Evolutionary conservation across 2,797 vertebrate species (phyloP), one percentile per base, ranked within the genome.

Genomic region (Rhinoraja longicauda): DNA sequence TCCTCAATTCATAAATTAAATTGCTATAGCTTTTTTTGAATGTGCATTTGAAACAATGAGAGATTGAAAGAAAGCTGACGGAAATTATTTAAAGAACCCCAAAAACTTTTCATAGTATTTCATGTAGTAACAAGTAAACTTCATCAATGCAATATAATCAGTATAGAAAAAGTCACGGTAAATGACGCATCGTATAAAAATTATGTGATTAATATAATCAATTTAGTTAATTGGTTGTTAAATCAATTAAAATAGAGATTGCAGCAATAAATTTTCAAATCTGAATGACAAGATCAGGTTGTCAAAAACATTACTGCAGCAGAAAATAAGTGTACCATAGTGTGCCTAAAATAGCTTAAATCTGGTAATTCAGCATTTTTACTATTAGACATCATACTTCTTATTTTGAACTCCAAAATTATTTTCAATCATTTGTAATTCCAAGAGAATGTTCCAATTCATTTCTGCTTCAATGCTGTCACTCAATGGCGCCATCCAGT

Each of bases 401-500:
- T 59, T 4, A 12, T 24, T 3, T 26, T 57, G 24, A 90, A 90
- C 9, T 17, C 86, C 8, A 70, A 4, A 0, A 70, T 67, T 90
- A 3, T 70, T 67, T 90, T 70, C 45, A 53, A 53, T 53, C 0
- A 53, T 0, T 64, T 64, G 84, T 64, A 9, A 88, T n/a, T 17
- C n/a, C 36, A 10, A 91, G 32, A 90, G 36, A 15, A 72, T n/a
- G 26, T 67, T 90, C 62, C 62, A 13, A 4, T 36, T 90, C 15
- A 13, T 70, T 92, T 72, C 19, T 29, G 26, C 53, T 92, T n/a
- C 73, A 92, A 92, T 57, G 6, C 53, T 91, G 72, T 92, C 39
- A 15, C 70, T 73, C 70, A 92, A 75, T n/a, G 26, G 73, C 57
- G 90, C 90, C 90, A 92, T 39, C 90, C 26, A 57, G 70, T 92